Base-by-base conservation (phyloP, 2,888 invertebrate species). In the Stratiomys singularior region DNA sequence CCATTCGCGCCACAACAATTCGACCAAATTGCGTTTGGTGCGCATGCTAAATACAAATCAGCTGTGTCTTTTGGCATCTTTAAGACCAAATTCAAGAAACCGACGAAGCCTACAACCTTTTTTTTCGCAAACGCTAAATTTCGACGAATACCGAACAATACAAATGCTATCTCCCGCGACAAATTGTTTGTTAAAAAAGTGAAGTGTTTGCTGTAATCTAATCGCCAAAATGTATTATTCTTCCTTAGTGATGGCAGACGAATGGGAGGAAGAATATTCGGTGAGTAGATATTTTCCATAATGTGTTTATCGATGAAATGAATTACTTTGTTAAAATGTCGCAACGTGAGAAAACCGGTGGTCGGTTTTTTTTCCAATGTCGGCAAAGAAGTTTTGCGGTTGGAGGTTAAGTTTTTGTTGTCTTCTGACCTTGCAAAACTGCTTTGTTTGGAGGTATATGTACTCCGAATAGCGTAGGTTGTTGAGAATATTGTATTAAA, bases 191-290 rank as follows among this genome's bases (percentile, higher is more conserved):
- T 69, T 18, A 27, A 74, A 37, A 67, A 25, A 52, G 9, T n/a
- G 7, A 21, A 7, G 25, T 23, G 58, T 3, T 30, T 15, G 60
- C 18, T 1, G 13, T 18, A 37, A 30, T 67, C 11, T 67, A 72
- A 72, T 13, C 28, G n/a, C 28, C 4, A 71, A 78, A 77, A 80
- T 80, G 79, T 81, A 60, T 79, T 80, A 78, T 74, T 80, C 79
- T 66, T 69, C 76, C 60, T 44, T 80, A 79, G 79, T 77, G 71
- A 83, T 83, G 83, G 81, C 79, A 71, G 82, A 82, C 74, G 82
- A 82, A 52, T 83, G 83, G 83, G 81, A 81, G 9, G 81, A 81
- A 47, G 69, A 69, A 13, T 69, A 15, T 25, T 60, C 76, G 66
- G 80, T 78, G 77, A 78, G 78, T 80, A 74, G 77, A 80, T 11